Conservation (phyloP, 2,113 vertebrate species). For the Brevimyrus niger region DNA sequence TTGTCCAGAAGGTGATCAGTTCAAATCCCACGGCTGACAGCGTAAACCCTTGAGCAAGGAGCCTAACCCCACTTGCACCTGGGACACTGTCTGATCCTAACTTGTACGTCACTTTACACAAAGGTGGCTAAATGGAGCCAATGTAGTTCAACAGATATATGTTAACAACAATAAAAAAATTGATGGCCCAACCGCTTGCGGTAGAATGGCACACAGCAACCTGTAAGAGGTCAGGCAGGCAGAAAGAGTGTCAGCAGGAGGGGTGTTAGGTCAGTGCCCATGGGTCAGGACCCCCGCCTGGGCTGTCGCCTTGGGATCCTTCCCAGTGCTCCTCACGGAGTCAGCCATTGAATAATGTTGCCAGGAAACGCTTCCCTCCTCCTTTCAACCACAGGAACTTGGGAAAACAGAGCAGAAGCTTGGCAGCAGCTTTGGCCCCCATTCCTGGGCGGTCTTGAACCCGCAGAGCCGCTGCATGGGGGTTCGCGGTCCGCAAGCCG, state of each 20-base stretch:
- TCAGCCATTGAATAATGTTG: not conserved
- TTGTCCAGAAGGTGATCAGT: not conserved
- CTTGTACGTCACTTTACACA: not conserved
- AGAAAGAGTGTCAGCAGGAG: not conserved
- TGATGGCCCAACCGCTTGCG: not conserved
- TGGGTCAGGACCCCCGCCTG: not conserved
- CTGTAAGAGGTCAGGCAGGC: not conserved
- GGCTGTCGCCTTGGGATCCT: not conserved
- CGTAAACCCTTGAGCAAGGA: not conserved
- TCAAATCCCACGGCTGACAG: not conserved
- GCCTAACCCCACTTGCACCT: not conserved
- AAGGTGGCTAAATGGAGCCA: not conserved
- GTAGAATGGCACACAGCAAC: not conserved
- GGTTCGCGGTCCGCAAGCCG: not conserved
- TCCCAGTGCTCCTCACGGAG: not conserved
- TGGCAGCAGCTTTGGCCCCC: not conserved
- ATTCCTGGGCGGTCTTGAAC: not conserved
- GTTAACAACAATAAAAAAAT: not conserved
- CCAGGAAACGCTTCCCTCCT: not conserved
- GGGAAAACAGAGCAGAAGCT: not conserved
- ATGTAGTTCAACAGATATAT: not conserved
- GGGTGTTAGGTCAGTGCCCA: not conserved
- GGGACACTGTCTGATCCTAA: not conserved
- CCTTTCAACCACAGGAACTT: not conserved
- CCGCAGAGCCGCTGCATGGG: constrained; percentile 3